Percentiles rank a stretch among this genome's conserved stretches.
phyloP scores from a whole-genome alignment of 2,113 vertebrate genomes.

The Laticauda laticaudata region DNA sequence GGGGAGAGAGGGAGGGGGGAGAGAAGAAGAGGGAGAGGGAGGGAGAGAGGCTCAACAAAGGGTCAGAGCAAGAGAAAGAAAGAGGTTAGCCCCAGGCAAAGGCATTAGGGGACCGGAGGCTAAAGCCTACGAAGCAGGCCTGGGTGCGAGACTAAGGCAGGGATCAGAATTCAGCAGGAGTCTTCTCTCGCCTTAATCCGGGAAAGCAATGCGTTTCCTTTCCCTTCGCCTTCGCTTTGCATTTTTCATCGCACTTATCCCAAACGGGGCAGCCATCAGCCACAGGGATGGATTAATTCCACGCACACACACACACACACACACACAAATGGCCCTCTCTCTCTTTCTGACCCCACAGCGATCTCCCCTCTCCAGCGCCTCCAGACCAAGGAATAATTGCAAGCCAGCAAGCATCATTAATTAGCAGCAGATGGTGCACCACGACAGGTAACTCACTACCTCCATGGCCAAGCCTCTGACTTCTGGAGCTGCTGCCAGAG shows the following conservation, averaged over 20 bases:
- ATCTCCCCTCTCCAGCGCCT: neutral
- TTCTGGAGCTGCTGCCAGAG: neutral
- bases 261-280: neutral
- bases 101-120: too few species aligned
- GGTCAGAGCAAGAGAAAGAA: neutral
- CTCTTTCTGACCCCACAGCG: neutral
- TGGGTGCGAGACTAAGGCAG: neutral
- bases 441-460: constrained; percentile 50
- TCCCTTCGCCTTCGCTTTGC: neutral
- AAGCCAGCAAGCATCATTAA: neutral
- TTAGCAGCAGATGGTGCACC: constrained; percentile 40
- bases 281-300: neutral
- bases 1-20: neutral
- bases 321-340: neutral
- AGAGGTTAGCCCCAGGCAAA: neutral
- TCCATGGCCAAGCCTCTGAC: neutral
- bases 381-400: constrained; percentile 41
- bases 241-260: neutral
- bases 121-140: neutral
- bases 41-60: neutral
- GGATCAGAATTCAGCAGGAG: neutral
- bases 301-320: neutral
- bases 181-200: neutral
- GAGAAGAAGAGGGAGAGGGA: fast-evolving
- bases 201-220: neutral